Evolutionary conservation across 2,113 vertebrate genomes (phyloP), one percentile per base, ranked within the genome.

Genomic region (Euleptes europaea): DNA sequence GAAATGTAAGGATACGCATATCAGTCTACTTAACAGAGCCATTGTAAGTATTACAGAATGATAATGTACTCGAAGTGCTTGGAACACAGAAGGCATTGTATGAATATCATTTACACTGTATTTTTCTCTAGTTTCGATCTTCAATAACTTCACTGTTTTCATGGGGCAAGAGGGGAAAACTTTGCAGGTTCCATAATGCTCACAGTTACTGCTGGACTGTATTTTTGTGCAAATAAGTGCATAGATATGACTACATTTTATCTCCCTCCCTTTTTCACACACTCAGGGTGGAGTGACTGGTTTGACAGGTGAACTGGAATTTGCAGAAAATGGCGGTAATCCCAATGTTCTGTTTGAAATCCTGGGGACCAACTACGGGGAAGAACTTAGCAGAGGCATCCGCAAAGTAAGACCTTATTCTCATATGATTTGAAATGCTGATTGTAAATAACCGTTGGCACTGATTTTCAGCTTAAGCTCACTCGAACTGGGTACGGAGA

Each of bases 281-380:
- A 21, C 40, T 85, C 93, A 99, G 99, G 97, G 97, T 9, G 97
- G 97, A 88, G 97, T 99, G 33, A 98, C 94, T 75, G 99, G 98
- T 47, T 95, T 99, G 85, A 99, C 99, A 71, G 99, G 98, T 87
- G 97, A 98, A 81, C 94, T 99, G 88, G 98, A 99, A 92, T 99
- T 99, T 96, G 97, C 95, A 42, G 98, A 99, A 86, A 98, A 98
- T 72, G 98, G 99, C 54, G 96, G 96, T 0, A 99, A 99, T 95
- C 99, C 98, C 84, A 99, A 99, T 82, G 98, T 99, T 83, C 96
- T 98, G 88, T 99, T 99, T 92, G 99, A 99, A 96, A 99, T 99
- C 93, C 92, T 99, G 94, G 99, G 99, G 78, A 99, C 99, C 78
- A 99, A 98, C 93, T 99, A 99, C 3, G 99, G 98, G 89, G 99